A percentile compares a stretch with the other conserved stretches of the same genome.
phyloP scores from a whole-genome alignment of 1,140 invertebrate species.

The Diuraphis noxia region DNA sequence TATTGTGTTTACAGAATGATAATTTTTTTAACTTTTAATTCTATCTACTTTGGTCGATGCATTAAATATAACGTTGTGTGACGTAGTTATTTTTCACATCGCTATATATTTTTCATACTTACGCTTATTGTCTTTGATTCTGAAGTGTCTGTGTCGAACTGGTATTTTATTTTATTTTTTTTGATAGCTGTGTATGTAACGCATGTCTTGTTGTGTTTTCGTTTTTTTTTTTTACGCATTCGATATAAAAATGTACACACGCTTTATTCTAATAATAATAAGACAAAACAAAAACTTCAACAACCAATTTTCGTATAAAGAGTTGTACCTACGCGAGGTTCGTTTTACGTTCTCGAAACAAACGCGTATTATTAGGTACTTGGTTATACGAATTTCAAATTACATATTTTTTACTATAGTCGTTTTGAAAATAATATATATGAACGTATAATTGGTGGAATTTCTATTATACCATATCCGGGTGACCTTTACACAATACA shows the following conservation, averaged over 20 bases:
- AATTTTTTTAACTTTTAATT: not conserved
- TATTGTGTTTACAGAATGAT: not conserved
- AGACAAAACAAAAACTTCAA: constrained; percentile 12
- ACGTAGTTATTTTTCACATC: not conserved
- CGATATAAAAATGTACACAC: not conserved
- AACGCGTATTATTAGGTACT: not conserved
- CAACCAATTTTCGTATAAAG: not conserved
- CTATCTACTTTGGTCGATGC: not conserved
- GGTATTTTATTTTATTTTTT: not conserved
- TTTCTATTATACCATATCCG: constrained; percentile 5
- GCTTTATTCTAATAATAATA: constrained; percentile 1
- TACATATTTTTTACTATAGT: constrained; percentile 2
- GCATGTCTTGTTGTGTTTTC: not conserved
- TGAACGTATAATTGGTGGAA: not conserved
- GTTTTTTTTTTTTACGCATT: not conserved
- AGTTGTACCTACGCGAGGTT: not conserved
- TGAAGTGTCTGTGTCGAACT: not conserved
- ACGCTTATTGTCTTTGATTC: not conserved
- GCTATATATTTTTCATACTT: not conserved
- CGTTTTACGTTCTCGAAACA: not conserved
- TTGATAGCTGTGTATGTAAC: not conserved
- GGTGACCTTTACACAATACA: not conserved
- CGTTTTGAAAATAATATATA: not conserved
- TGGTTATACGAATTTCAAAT: constrained; percentile 1
- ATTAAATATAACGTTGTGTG: not conserved